Evolutionary conservation across 2,888 invertebrate species (phyloP).

Genomic region (Lacanobia wlatinum): DNA sequence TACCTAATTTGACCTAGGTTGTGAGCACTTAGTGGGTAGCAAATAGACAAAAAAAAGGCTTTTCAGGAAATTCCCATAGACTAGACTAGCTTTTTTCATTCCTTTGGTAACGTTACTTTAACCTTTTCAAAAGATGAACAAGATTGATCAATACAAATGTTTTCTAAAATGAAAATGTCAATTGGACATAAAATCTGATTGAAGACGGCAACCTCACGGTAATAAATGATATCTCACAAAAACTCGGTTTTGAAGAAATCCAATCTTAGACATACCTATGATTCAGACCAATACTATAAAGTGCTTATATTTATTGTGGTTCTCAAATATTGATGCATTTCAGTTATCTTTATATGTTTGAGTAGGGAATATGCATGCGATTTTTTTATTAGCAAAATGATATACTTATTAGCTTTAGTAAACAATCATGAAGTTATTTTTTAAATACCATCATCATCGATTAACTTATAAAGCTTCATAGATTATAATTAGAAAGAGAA

Average conservation of each 20-base stretch:
- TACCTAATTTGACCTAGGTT: no score
- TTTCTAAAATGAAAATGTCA: conserved; percentile 42
- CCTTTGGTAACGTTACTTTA: not conserved
- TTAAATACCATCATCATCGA: no score
- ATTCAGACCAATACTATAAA: conserved; percentile 72
- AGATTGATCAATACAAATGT: conserved; percentile 37
- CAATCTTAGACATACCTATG: conserved; percentile 54
- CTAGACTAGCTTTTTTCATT: no score
- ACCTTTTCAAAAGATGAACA: conserved; percentile 4
- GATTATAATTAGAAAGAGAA: no score
- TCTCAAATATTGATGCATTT: conserved; percentile 52
- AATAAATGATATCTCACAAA: conserved; percentile 55
- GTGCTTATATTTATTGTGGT: conserved; percentile 66
- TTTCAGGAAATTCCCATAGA: no score
- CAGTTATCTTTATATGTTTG: not conserved
- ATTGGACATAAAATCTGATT: conserved; percentile 56
- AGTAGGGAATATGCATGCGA: no score
- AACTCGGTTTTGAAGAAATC: conserved; percentile 55
- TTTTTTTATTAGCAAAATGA: no score
- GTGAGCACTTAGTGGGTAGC: no score
- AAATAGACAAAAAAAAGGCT: no score
- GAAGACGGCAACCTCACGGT: conserved; percentile 30
- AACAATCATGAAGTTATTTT: no score
- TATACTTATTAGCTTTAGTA: no score
- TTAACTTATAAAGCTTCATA: no score